phyloP scores from a whole-genome alignment of 1,140 invertebrate genomes.

The Stenopsyche tienmushanensis region DNA sequence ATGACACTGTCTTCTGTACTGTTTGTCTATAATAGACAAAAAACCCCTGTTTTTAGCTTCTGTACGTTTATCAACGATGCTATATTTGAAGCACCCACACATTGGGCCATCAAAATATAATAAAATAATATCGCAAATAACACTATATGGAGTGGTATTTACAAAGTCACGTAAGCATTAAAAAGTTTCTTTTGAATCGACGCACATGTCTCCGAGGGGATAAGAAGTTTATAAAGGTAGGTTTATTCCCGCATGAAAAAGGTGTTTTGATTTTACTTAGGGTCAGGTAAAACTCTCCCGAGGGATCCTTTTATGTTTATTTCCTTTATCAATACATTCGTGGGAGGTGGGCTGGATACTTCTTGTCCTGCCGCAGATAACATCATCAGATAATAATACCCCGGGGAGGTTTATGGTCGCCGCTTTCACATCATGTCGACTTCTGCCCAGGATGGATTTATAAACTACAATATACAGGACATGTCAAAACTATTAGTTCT shows the following conservation, averaged over 20 bases:
- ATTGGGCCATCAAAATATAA: no score
- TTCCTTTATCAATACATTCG: conserved; percentile 33
- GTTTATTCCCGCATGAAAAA: conserved; percentile 31
- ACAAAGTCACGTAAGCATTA: conserved; percentile 16
- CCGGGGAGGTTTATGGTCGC: not conserved
- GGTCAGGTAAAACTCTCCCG: conserved; percentile 35
- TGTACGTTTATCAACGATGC: no score
- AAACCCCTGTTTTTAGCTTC: no score
- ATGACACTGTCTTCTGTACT: no score
- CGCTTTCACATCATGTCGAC: no score
- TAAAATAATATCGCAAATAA: no score
- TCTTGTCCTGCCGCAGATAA: conserved; percentile 25
- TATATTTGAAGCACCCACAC: no score
- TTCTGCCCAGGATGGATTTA: not conserved
- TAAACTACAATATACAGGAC: not conserved
- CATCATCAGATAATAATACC: conserved; percentile 30
- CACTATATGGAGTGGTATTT: no score
- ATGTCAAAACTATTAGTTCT: no score
- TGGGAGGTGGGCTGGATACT: not conserved
- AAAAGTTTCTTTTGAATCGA: conserved; percentile 19
- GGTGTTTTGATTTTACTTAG: conserved; percentile 38
- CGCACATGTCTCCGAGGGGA: conserved; percentile 7
- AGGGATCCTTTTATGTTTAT: conserved; percentile 35
- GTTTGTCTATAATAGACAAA: no score
- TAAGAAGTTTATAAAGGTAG: conserved; percentile 12